A percentile compares a stretch with the other conserved stretches of the same genome.
phyloP scores from a whole-genome alignment of 2,888 invertebrate species.

The Cataglyphis albicans region DNA sequence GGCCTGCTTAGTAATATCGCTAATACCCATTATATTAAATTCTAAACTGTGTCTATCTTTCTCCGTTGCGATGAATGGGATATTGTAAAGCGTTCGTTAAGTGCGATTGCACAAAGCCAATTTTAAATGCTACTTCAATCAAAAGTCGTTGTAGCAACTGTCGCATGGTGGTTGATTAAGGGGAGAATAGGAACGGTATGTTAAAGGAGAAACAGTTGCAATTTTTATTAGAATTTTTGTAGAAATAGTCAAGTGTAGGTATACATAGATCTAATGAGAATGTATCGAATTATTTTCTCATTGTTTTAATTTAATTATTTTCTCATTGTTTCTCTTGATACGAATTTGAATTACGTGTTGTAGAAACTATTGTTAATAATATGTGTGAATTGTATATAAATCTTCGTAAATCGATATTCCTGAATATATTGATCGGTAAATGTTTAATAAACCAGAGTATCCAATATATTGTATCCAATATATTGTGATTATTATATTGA shows the following conservation, averaged over 20 bases:
- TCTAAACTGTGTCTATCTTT: slow-evolving; percentile 39
- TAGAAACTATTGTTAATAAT: background rate
- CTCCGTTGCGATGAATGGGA: slow-evolving; percentile 49
- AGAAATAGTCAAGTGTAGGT: background rate
- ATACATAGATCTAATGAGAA: slow-evolving; percentile 1
- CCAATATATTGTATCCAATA: background rate
- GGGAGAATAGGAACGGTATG: slow-evolving; percentile 6
- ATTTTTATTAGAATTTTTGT: slow-evolving; percentile 4
- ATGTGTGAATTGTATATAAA: background rate
- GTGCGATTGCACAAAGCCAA: slow-evolving; percentile 76
- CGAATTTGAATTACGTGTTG: background rate
- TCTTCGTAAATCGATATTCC: background rate
- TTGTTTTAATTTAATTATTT: background rate
- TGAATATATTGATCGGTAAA: background rate
- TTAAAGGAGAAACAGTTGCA: slow-evolving; percentile 1
- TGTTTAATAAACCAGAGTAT: background rate
- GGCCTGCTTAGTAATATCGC: slow-evolving; percentile 67
- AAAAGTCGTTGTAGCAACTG: slow-evolving; percentile 76
- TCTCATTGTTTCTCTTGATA: background rate
- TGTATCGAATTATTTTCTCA: background rate
- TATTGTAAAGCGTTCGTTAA: slow-evolving; percentile 67
- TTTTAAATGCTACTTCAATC: slow-evolving; percentile 73
- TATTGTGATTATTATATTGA: slow-evolving; percentile 7
- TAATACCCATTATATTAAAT: slow-evolving; percentile 76
- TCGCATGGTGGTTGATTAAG: slow-evolving; percentile 56